Evolutionary conservation across 2,888 invertebrate species (phyloP), one percentile per base, ranked within the genome.

Genomic region (Salticus scenicus): DNA sequence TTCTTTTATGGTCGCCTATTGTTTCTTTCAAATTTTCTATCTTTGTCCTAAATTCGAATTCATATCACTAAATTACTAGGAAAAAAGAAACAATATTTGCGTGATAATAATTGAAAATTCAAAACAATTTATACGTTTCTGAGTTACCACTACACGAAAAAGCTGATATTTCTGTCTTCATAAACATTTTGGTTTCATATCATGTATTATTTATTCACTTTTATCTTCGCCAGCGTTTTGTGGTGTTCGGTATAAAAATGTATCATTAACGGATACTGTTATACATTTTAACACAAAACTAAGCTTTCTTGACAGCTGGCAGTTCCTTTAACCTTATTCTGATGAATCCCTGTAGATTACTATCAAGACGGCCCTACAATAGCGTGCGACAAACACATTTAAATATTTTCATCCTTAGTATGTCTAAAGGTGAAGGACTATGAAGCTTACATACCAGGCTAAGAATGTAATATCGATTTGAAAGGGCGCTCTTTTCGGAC

Each of bases 351-450:
- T 24, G 42, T 42, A 41, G 75, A 71, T 57, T 71, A 70, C 71
- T 75, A 30, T 33, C 31, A 74, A 74, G 81, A 74, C 80, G 30
- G 66, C 70, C 82, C 37, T 33, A 69, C 37, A 67, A 69, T 80
- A 80, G 80, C 82, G 82, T 82, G 82, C 41, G 82, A 82, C 70
- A 75, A 63, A 75, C 75, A 82, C 75, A 82, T 82, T 82, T 82
- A 82, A 82, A 75, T 82, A 82, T 63, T 82, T 76, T 70, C 75
- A 64, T 75, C 82, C 71, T 71, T 82, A 31, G 27, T 37, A 70
- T 71, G 33, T 28, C 70, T 64, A 76, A 71, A 75, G 75, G 82
- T 80, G 75, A 82, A 70, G 64, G 71, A 70, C 75, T 82, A 82
- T 42, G 70, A 69, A 70, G 75, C 63, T 74, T 71, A 70, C 70